Evolutionary conservation across 2,797 vertebrate species (phyloP).

Genomic region (Pseudochromis fuscus): DNA sequence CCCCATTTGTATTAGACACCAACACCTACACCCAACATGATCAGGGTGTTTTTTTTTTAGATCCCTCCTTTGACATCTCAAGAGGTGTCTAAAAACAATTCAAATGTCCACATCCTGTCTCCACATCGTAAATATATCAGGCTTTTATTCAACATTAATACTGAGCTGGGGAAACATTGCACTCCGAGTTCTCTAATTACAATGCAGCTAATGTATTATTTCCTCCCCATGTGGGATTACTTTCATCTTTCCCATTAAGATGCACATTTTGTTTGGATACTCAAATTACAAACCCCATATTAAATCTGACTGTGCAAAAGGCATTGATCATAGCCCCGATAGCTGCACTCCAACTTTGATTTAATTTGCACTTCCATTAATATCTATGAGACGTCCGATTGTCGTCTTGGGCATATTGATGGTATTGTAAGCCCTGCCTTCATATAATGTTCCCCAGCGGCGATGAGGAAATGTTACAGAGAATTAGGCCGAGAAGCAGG

Average conservation of each 20-base stretch:
- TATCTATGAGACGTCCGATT: conserved; percentile 88
- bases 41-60: conserved; percentile 30
- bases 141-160: conserved; percentile 79
- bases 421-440: conserved; percentile 85
- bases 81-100: conserved; percentile 67
- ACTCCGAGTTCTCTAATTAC: conserved; percentile 82
- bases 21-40: conserved; percentile 36
- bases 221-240: conserved; percentile 81
- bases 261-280: conserved; percentile 86
- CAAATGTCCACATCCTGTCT: conserved; percentile 64
- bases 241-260: conserved; percentile 86
- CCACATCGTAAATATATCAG: conserved; percentile 67
- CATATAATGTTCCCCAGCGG: conserved; percentile 86
- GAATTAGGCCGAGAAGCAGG: conserved; percentile 83
- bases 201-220: conserved; percentile 85
- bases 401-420: conserved; percentile 86
- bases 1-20: conserved; percentile 20
- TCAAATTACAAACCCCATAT: conserved; percentile 85
- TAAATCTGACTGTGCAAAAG: conserved; percentile 85
- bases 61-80: conserved; percentile 54
- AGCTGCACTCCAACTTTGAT: conserved; percentile 86
- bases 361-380: conserved; percentile 88
- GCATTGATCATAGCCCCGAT: conserved; percentile 86
- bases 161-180: conserved; percentile 77
- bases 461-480: conserved; percentile 84